Base-by-base conservation (phyloP, 2,888 invertebrate species). In the Saturnia pavonia region DNA sequence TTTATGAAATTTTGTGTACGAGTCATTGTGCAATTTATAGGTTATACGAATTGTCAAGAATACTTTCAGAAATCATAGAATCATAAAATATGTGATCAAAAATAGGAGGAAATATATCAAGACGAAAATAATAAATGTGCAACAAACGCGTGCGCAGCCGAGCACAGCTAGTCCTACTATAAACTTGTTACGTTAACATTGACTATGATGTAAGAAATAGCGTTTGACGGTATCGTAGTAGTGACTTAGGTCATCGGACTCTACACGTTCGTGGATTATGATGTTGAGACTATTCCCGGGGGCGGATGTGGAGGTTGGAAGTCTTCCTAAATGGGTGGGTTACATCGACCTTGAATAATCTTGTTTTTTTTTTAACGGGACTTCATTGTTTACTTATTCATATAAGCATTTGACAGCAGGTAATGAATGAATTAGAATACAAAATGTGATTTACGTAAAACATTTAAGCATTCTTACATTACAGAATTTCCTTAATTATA, bases 231-330 rank as follows among this genome's bases (percentile, higher is more conserved):
- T 65, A 34, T 11, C 65, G 68, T 71, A 45, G 71, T 71, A 71
- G 71, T 14, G 68, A 72, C 65, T 67, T 74, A 80, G 85, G 84
- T 84, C 84, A 80, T 78, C 76, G 82, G 73, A 77, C 85, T 74
- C 76, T 69, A 74, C 42, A 19, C 48, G 51, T 68, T 65, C 25
- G 66, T 78, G 82, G 82, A 82, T 84, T 84, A 83, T 85, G 83
- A 83, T 78, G 81, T 80, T 78, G 73, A 77, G 75, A 76, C 80
- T 84, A 85, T 84, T 84, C 83, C 77, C 74, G 76, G 76, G 57
- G 73, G 72, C 84, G 84, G 85, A 85, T 83, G 84, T 82, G 73
- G 74, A 74, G 72, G 76, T 77, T 75, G 84, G 82, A 83, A 82
- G 77, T 80, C 80, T 82, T 82, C 71, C 68, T 68, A 71, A 63